Percentiles rank a stretch among this genome's conserved stretches.
These are phyloP conservation scores for Epinotia nisella DNA, from an alignment of 2,888 invertebrate genomes.

Conservation along the genomic window DNA sequence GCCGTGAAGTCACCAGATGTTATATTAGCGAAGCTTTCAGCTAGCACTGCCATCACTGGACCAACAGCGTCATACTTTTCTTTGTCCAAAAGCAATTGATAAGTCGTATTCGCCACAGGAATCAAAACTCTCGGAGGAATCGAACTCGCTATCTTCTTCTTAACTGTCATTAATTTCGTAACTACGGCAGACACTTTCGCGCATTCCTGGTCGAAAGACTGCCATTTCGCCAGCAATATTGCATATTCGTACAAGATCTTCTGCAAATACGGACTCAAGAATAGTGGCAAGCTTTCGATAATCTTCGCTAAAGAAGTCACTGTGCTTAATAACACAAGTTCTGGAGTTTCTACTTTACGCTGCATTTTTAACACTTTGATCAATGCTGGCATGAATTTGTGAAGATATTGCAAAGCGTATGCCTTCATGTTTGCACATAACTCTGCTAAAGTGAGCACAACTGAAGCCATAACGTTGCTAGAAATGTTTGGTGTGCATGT, in stretches of 20 bases:
- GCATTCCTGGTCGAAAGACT: slow-evolving; percentile 74
- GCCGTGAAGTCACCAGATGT: slow-evolving; percentile 86
- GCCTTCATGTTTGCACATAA: slow-evolving; percentile 90
- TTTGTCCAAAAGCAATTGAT: slow-evolving; percentile 85
- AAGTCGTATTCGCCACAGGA: slow-evolving; percentile 88
- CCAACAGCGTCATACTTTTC: slow-evolving; percentile 86
- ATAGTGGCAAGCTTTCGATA: slow-evolving; percentile 91
- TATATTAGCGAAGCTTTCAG: slow-evolving; percentile 88
- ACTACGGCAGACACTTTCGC: slow-evolving; percentile 82
- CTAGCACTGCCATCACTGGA: slow-evolving; percentile 90
- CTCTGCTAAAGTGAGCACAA: slow-evolving; percentile 91
- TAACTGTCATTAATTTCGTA: slow-evolving; percentile 85
- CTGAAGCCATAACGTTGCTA: slow-evolving; percentile 89
- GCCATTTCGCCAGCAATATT: slow-evolving; percentile 83
- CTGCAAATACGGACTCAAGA: slow-evolving; percentile 93
- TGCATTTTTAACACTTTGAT: slow-evolving; percentile 87
- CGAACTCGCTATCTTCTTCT: slow-evolving; percentile 87
- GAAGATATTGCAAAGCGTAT: slow-evolving; percentile 89
- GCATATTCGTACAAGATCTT: slow-evolving; percentile 88
- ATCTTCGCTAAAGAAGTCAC: slow-evolving; percentile 93
- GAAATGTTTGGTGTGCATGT: slow-evolving; percentile 79
- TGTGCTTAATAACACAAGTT: slow-evolving; percentile 88
- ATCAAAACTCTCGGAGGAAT: slow-evolving; percentile 91
- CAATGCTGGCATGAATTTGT: slow-evolving; percentile 91
- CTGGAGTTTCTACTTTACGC: slow-evolving; percentile 85